Evolutionary conservation across 2,113 vertebrate genomes (phyloP).

Genomic region (Eurypyga helias): DNA sequence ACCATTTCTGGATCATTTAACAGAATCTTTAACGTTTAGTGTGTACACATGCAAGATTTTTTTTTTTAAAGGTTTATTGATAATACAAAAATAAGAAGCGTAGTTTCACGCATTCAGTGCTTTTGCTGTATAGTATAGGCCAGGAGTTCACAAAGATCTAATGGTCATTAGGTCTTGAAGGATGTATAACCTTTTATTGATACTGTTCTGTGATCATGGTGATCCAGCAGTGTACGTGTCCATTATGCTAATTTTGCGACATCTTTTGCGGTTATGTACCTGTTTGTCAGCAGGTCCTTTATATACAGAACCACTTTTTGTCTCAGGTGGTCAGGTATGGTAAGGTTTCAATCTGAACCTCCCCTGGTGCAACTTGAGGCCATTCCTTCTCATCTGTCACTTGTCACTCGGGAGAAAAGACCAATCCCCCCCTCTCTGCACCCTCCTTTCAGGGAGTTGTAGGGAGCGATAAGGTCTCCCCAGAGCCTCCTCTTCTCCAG

Average conservation of each 20-base stretch:
- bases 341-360: neutral
- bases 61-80: neutral
- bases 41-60: neutral
- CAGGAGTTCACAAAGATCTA: neutral
- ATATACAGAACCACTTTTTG: neutral
- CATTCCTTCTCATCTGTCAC: too few relatives aligned
- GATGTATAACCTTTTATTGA: neutral
- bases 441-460: neutral
- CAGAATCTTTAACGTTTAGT: neutral
- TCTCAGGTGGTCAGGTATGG: neutral
- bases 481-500: neutral
- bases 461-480: neutral
- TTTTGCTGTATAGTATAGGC: neutral
- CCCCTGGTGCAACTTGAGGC: too few relatives aligned
- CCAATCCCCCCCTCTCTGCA: too few relatives aligned
- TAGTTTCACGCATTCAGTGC: neutral
- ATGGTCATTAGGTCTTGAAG: neutral
- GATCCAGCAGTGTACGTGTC: neutral
- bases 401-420: too few relatives aligned
- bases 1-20: neutral
- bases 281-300: neutral
- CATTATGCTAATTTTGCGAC: neutral
- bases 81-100: neutral
- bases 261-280: neutral
- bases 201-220: fast-evolving